Conservation (phyloP, 2,113 vertebrate genomes). For the Ptilonorhynchus violaceus region DNA sequence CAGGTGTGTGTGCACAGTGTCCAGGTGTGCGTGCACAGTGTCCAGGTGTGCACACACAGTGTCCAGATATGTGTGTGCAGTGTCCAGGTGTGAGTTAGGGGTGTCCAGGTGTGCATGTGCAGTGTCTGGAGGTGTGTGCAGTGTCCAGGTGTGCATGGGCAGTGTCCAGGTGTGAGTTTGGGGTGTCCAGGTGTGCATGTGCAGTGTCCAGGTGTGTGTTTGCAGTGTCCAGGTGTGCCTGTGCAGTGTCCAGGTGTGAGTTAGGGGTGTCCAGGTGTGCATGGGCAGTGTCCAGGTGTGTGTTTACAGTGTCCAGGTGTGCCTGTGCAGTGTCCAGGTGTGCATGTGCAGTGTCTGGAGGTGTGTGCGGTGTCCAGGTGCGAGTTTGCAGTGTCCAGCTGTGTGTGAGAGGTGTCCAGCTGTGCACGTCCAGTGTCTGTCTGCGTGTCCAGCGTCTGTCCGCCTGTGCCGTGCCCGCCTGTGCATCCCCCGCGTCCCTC, state of each 20-base stretch:
- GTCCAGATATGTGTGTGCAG: neutral
- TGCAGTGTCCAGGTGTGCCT: neutral
- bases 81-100: neutral
- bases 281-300: neutral
- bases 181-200: no score
- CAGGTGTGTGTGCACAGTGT: neutral
- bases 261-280: no score
- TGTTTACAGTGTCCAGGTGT: neutral
- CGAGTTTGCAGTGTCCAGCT: neutral
- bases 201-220: neutral
- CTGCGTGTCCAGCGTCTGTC: neutral
- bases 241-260: neutral
- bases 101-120: neutral
- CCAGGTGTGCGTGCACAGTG: neutral
- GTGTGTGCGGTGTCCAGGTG: neutral
- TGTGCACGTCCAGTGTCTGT: no score
- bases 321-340: neutral
- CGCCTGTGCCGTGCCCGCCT: neutral
- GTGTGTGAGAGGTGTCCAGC: neutral
- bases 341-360: neutral
- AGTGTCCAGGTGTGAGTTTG: neutral
- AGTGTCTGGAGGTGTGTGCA: neutral
- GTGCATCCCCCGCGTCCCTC: fast-evolving
- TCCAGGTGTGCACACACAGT: fast-evolving
- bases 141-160: neutral